Base-by-base conservation (phyloP, 2,797 vertebrate species). In the Clarias fuscus region DNA sequence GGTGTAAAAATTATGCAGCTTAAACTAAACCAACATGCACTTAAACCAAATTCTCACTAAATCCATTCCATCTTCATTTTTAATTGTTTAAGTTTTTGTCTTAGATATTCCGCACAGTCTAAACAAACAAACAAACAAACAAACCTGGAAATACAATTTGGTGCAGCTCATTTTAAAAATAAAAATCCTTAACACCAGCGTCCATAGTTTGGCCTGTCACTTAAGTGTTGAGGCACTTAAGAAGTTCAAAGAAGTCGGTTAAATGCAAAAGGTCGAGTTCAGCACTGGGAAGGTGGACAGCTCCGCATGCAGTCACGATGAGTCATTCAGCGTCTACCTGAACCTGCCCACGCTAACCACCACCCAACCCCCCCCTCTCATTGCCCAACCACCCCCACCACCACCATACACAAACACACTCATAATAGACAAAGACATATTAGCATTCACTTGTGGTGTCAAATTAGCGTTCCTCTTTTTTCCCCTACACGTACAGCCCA, bases 391-490 rank as follows among this genome's bases (percentile, higher is more conserved):
- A 53, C 30, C 22, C 14, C 11, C 37, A 22, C 3, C 27, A 68
- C 65, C 4, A 27, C 22, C 68, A 56, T 18, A 17, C 27, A 33
- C 67, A 33, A 14, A 33, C 67, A 37, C 30, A 37, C 70, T 40
- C 68, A 10, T 48, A 53, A 40, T 61, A 70, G 40, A 27, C 20
- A 78, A 61, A 20, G 48, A 15, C 90, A 91, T 68, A 91, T 92
- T 92, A 92, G 90, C 90, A 93, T 92, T 91, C 91, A 91, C 87
- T 91, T 93, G 87, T 84, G n/a, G 70, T 92, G 88, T 91, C 90
- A 58, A 73, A 73, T 40, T 59, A 81, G 15, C 77, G 6, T 15
- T 53, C 93, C 91, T 83, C 17, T 13, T 89, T 91, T 90, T 86
- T 89, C 88, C 85, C 90, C 90, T 65, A 73, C 43, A 59, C 61